A percentile compares a stretch with the other conserved stretches of the same genome.
Evolutionary conservation across 2,888 invertebrate genomes (phyloP).

Genomic region (Actias luna): DNA sequence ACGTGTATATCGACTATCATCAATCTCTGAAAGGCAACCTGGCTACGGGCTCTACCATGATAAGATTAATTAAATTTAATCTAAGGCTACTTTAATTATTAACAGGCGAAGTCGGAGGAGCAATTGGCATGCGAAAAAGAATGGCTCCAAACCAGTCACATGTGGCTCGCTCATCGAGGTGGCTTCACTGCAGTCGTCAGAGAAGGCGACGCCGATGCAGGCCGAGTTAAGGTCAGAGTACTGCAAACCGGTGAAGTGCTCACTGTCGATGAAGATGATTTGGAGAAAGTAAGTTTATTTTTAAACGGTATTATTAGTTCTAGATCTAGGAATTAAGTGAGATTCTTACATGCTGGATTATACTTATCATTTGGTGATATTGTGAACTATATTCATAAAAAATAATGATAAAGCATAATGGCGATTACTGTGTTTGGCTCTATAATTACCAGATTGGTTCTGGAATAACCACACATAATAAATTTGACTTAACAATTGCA

Average conservation of each 20-base stretch:
- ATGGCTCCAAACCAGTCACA: conserved; percentile 86
- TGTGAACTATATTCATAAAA: background rate
- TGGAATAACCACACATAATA: too few species aligned
- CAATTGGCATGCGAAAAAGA: conserved; percentile 85
- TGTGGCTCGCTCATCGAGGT: conserved; percentile 96
- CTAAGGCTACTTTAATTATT: conserved; percentile 5
- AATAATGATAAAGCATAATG: too few species aligned
- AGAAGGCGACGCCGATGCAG: conserved; percentile 87
- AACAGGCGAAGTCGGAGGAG: conserved; percentile 85
- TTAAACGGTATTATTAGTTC: too few species aligned
- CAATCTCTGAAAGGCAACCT: too few species aligned
- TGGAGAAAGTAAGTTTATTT: conserved; percentile 88
- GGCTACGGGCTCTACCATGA: too few species aligned
- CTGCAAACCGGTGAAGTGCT: conserved; percentile 91
- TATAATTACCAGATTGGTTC: too few species aligned
- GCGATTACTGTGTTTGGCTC: too few species aligned
- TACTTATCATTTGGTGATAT: background rate
- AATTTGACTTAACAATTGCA: too few species aligned
- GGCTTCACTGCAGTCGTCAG: conserved; percentile 92
- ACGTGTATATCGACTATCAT: too few species aligned
- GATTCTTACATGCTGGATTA: background rate
- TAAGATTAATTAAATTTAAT: background rate
- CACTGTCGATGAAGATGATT: conserved; percentile 96
- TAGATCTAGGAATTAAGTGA: too few species aligned
- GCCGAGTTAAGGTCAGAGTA: conserved; percentile 88